These are phyloP conservation scores for Simalia tracyae DNA, from an alignment of 2,797 vertebrate genomes.

Conservation along the genomic window DNA sequence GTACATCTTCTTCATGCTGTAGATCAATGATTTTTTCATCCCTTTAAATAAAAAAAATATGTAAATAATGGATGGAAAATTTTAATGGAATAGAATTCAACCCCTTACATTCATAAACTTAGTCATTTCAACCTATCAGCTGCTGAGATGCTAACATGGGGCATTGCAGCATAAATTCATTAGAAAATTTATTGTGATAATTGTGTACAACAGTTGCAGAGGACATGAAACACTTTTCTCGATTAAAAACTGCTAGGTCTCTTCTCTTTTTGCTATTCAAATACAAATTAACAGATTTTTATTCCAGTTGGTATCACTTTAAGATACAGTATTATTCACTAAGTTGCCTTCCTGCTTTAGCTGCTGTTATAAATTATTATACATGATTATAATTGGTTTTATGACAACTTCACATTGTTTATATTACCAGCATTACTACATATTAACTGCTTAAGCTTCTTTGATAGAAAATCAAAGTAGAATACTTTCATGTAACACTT, in stretches of 20 bases:
- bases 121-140: not conserved
- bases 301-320: not conserved
- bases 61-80: not conserved
- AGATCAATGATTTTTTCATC: constrained; percentile 84
- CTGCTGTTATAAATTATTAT: not conserved
- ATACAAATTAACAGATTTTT: not conserved
- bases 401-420: not conserved
- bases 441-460: not conserved
- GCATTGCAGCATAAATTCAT: not conserved
- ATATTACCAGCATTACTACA: not conserved
- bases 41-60: constrained; percentile 72
- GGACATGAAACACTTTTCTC: not conserved
- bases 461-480: too few species aligned
- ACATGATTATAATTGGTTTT: not conserved
- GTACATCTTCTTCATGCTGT: constrained; percentile 87
- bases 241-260: not conserved
- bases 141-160: not conserved
- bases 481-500: not conserved
- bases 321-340: not conserved
- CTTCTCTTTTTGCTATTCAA: not conserved
- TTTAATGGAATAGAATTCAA: constrained; percentile 10
- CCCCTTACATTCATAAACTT: not conserved
- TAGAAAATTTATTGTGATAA: not conserved
- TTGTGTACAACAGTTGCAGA: not conserved
- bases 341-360: not conserved